Base-by-base conservation (phyloP, 1,140 invertebrate species). In the Drosophila takahashii region DNA sequence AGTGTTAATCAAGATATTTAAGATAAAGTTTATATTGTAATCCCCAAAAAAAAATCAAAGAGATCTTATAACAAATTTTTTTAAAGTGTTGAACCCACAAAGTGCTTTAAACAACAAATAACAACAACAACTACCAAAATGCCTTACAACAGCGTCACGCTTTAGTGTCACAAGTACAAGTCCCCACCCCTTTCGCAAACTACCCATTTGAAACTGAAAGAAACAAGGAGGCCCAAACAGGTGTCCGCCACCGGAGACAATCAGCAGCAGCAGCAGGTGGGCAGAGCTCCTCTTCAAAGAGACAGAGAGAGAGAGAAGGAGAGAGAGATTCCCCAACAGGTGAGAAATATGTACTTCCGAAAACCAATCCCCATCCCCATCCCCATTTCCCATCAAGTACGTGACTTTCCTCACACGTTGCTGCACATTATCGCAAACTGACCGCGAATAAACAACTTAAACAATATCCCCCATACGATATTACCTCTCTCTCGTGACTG, bases 131-230 rank as follows among this genome's bases (percentile, higher is more conserved):
- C 36, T 18, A 89, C 79, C 79, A 87, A 79, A 84, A 87, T 87
- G 84, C 84, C 84, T 87, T 87, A 84, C 45, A 56, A 83, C 48
- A 87, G 79, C 84, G 66, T 87, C 54, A 87, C 84, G 84, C 84
- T 87, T 87, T 87, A 87, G 84, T 89, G 84, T 77, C 54, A 62
- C 71, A 89, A 86, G 84, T 81, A 59, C 65, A 89, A 64, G 39
- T 29, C 41, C 27, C 50, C 44, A 50, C 60, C 51, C 60, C 48
- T 51, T 58, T 32, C 32, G 42, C 41, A 16, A 51, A 50, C 39
- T 13, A 58, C 64, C 53, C 39, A 66, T 67, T 62, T 59, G 32
- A 41, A 73, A 61, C 58, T 74, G 27, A 62, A 74, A 74, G 58
- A 54, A 51, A 16, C 22, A 32, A 34, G 70, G 59, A 64, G 70